Conservation (phyloP, 2,113 vertebrate species). For the Crocuta crocuta region DNA sequence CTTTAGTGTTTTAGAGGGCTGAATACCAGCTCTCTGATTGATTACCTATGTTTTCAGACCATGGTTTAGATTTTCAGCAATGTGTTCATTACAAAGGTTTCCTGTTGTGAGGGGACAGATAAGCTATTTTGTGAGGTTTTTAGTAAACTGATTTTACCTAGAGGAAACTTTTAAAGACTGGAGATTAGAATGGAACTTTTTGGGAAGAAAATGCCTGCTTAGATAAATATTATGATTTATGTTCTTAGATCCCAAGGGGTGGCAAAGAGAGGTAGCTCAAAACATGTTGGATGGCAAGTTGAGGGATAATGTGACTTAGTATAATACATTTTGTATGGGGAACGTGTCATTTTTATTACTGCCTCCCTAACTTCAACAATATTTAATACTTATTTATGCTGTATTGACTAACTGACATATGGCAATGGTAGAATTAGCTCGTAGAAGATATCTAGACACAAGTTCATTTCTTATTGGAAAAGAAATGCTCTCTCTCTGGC, state of each 20-base stretch:
- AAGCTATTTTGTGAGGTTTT: neutral
- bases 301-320: neutral
- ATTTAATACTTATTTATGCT: conserved; percentile 51
- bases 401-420: conserved; percentile 17
- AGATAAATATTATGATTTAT: conserved; percentile 51
- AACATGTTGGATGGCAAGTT: neutral
- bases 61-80: neutral
- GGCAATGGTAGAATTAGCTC: conserved; percentile 15
- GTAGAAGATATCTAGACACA: neutral
- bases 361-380: neutral
- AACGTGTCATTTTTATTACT: conserved; percentile 52
- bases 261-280: neutral
- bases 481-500: neutral
- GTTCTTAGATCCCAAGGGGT: neutral
- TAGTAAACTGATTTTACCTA: conserved; percentile 43
- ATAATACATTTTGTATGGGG: neutral
- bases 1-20: neutral
- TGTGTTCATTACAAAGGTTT: neutral
- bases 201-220: conserved; percentile 33
- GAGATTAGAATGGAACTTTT: conserved; percentile 32
- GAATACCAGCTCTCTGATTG: neutral
- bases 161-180: conserved; percentile 43
- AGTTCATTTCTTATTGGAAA: conserved; percentile 35
- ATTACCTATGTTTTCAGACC: neutral
- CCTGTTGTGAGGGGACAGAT: neutral